Conservation (phyloP, 2,113 vertebrate genomes). For the Myotis davidii region DNA sequence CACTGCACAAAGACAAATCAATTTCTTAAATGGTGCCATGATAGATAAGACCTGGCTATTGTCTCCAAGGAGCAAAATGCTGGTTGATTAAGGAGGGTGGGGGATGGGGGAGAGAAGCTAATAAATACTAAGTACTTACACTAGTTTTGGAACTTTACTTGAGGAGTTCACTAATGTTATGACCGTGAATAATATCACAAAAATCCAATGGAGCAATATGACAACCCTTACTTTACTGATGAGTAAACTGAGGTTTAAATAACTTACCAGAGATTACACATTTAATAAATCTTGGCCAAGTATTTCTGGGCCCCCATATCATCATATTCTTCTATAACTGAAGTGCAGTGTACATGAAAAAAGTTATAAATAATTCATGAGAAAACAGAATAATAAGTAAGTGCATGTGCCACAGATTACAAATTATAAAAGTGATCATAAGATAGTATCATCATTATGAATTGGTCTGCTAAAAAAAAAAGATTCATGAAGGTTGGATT, state of each 20-base stretch:
- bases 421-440: not conserved
- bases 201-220: not conserved
- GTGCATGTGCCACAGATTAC: not conserved
- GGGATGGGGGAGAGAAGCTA: not conserved
- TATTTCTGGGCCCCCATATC: not conserved
- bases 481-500: not conserved
- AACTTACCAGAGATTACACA: not conserved
- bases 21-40: not conserved
- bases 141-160: not conserved
- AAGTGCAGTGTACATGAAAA: not conserved
- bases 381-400: not conserved
- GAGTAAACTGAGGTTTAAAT: not conserved
- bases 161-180: not conserved
- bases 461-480: not conserved
- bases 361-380: not conserved
- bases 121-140: not conserved
- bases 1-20: not conserved
- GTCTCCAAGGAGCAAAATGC: not conserved
- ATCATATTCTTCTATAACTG: not conserved
- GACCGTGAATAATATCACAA: not conserved
- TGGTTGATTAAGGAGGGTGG: not conserved
- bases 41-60: not conserved
- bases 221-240: not conserved
- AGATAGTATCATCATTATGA: not conserved
- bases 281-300: not conserved